phyloP scores from a whole-genome alignment of 2,888 invertebrate genomes.

The Eupithecia centaureata region DNA sequence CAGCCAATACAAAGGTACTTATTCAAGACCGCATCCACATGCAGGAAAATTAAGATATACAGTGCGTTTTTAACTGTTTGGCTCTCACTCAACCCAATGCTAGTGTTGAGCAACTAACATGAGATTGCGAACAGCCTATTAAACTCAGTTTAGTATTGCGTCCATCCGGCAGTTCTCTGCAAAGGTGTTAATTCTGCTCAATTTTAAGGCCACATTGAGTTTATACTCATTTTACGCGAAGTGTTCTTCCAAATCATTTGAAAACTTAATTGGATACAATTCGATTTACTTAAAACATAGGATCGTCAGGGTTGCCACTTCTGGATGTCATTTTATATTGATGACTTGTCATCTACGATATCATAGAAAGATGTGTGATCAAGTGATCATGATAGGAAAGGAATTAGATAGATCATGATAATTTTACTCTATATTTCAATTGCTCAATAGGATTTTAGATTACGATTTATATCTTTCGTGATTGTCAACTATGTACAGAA shows the following conservation, averaged over 20 bases:
- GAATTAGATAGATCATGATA: neutral
- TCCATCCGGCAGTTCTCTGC: neutral
- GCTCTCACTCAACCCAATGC: neutral
- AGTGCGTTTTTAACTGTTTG: neutral
- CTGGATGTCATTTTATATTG: neutral
- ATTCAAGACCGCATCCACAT: neutral
- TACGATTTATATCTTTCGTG: neutral
- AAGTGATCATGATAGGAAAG: neutral
- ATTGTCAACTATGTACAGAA: conserved; percentile 4
- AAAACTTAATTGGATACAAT: neutral
- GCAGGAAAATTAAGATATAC: neutral
- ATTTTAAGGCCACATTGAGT: neutral
- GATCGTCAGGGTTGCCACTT: neutral
- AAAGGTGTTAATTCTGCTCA: neutral
- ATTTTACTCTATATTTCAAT: neutral
- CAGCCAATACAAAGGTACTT: neutral
- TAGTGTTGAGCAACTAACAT: neutral
- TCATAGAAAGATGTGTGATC: neutral
- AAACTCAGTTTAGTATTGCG: neutral
- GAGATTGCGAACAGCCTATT: neutral
- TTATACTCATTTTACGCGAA: neutral
- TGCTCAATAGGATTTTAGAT: neutral
- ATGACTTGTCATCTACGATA: neutral
- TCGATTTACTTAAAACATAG: neutral
- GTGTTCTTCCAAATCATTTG: neutral